These are phyloP conservation scores for Luperina nickerlii DNA, from an alignment of 2,888 invertebrate species.

Conservation along the genomic window DNA sequence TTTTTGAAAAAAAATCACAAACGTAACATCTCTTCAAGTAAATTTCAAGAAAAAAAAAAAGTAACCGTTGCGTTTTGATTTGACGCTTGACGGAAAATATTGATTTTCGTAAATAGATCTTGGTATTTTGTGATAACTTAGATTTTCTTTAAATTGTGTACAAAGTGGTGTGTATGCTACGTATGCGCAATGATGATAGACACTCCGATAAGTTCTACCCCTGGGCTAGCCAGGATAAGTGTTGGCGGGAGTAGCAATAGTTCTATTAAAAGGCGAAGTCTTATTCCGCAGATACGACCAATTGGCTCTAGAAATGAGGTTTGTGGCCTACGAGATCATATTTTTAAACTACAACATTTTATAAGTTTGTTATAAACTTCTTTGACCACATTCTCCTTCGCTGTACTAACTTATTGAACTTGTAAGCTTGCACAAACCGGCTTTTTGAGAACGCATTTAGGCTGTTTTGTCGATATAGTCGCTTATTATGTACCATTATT, in stretches of 20 bases:
- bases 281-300: slow-evolving; percentile 77
- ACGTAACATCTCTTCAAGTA: neutral
- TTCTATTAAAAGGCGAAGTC: slow-evolving; percentile 81
- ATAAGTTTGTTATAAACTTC: neutral
- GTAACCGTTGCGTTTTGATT: slow-evolving; percentile 70
- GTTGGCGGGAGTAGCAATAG: slow-evolving; percentile 84
- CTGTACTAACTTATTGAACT: neutral
- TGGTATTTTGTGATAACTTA: neutral
- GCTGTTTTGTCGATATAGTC: neutral
- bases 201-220: slow-evolving; percentile 80
- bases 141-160: slow-evolving; percentile 2
- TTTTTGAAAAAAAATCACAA: neutral
- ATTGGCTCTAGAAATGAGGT: slow-evolving; percentile 79
- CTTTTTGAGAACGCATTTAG: neutral
- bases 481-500: neutral
- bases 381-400: neutral
- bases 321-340: slow-evolving; percentile 43
- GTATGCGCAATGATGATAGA: slow-evolving; percentile 76
- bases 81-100: slow-evolving; percentile 47
- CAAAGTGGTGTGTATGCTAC: slow-evolving; percentile 34
- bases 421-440: neutral
- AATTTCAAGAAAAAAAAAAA: no score
- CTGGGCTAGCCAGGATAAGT: slow-evolving; percentile 77
- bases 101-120: slow-evolving; percentile 20
- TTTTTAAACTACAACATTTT: no score